These are phyloP conservation scores for Colostygia pectinataria DNA, from an alignment of 2,888 invertebrate species.

Conservation along the genomic window DNA sequence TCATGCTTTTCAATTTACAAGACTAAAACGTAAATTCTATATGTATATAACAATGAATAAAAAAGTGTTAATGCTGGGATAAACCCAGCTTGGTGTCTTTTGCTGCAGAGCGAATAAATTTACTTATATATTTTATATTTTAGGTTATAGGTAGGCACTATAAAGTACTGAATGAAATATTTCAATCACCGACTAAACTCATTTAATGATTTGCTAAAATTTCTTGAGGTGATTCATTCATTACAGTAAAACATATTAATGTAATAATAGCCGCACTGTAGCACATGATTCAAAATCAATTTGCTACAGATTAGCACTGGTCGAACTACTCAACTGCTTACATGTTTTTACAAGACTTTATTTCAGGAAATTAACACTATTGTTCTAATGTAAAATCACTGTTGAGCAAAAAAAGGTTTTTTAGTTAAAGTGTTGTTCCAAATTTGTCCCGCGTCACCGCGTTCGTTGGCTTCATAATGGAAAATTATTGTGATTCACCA, in stretches of 20 bases:
- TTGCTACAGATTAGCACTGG: conserved; percentile 50
- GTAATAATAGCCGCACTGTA: conserved; percentile 35
- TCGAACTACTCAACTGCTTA: conserved; percentile 39
- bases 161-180: neutral
- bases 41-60: too few species aligned
- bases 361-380: conserved; percentile 33
- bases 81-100: too few species aligned
- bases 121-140: too few species aligned
- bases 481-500: conserved; percentile 24
- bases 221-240: conserved; percentile 27
- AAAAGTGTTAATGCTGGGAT: too few species aligned
- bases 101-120: too few species aligned
- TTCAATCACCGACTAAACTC: conserved; percentile 1
- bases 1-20: conserved; percentile 26
- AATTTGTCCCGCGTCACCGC: conserved; percentile 17
- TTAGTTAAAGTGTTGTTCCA: conserved; percentile 13
- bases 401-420: conserved; percentile 15
- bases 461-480: conserved; percentile 10
- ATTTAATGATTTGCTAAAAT: neutral
- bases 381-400: conserved; percentile 23
- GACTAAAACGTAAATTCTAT: too few species aligned
- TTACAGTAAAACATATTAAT: conserved; percentile 28
- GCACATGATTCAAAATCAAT: conserved; percentile 50
- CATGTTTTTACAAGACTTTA: conserved; percentile 35
- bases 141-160: neutral